A percentile compares a stretch with the other conserved stretches of the same genome.
Evolutionary conservation across 2,797 vertebrate species (phyloP).

Genomic region (Parotocinclus haroldoi): DNA sequence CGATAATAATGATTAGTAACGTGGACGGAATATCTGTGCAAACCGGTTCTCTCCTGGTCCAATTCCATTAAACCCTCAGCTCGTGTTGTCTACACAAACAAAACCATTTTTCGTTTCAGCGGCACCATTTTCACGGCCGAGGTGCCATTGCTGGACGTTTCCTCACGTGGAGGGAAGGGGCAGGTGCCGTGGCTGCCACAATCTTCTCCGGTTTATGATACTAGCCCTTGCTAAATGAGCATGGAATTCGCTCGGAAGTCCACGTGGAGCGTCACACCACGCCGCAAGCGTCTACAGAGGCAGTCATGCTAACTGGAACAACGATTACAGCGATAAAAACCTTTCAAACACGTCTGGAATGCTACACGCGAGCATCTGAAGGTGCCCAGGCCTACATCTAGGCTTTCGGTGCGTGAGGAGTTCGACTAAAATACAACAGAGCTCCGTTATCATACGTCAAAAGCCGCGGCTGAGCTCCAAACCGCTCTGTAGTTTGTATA

Average conservation of each 20-base stretch:
- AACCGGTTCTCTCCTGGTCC: too few relatives aligned
- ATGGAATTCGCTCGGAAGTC: background rate
- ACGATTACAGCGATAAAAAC: too few relatives aligned
- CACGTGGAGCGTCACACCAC: background rate
- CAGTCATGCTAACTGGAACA: conserved; percentile 34
- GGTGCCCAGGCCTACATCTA: background rate
- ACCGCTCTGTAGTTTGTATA: background rate
- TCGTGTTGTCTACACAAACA: too few relatives aligned
- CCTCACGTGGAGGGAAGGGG: too few relatives aligned
- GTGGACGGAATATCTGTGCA: too few relatives aligned
- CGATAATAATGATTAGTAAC: too few relatives aligned
- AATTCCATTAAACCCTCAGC: too few relatives aligned
- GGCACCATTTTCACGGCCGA: too few relatives aligned
- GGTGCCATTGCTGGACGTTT: too few relatives aligned
- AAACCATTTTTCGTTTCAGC: too few relatives aligned
- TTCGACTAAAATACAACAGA: background rate
- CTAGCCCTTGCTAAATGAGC: conserved; percentile 13
- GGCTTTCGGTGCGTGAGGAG: background rate
- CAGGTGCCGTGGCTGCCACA: background rate
- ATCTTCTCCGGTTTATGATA: background rate
- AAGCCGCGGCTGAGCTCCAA: conserved; percentile 14
- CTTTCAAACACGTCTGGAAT: conserved; percentile 21
- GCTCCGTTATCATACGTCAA: background rate
- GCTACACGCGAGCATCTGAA: background rate
- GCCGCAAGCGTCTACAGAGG: conserved; percentile 13